Evolutionary conservation across 2,888 invertebrate species (phyloP), one percentile per base, ranked within the genome.

Genomic region (Seladonia tumulorum): DNA sequence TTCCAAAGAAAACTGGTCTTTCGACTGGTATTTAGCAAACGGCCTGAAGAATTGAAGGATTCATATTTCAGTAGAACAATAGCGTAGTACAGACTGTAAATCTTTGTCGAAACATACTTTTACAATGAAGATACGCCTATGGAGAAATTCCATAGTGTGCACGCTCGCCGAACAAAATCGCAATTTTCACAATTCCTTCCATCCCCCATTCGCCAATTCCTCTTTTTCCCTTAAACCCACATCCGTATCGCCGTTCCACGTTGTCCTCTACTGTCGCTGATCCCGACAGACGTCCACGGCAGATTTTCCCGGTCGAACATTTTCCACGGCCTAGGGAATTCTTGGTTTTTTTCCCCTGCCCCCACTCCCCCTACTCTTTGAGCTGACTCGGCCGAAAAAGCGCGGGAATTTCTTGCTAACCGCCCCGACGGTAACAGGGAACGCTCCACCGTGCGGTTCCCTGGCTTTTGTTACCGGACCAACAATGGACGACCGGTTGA

Each of bases 351-450:
- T 80, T 18, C 18, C 76, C n/a, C 53, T 2, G 10, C 53, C 22
- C 22, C 7, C 5, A 5, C 22, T n/a, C 29, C n/a, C n/a, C n/a
- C n/a, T 1, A 57, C n/a, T 70, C 60, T 79, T 70, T 29, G 16
- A n/a, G 49, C 42, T 25, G 39, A n/a, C 22, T 63, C 42, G 79
- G 8, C 57, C 53, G 81, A 68, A 85, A 90, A 90, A 89, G 88
- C 87, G 87, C 87, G 90, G 88, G 87, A 88, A 82, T 88, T 82
- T 79, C 80, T 88, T 87, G 72, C 53, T 29, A 39, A 10, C 18
- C 10, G 39, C 8, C 14, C 57, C 22, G 18, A 22, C 42, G 47
- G 29, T n/a, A 14, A 70, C 39, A 60, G 29, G 77, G 35, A 25
- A 29, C 22, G 68, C 25, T 25, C 35, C 47, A 18, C 25, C 22